phyloP scores from a whole-genome alignment of 1,140 invertebrate genomes.

The Drosophila lacteicornis region DNA sequence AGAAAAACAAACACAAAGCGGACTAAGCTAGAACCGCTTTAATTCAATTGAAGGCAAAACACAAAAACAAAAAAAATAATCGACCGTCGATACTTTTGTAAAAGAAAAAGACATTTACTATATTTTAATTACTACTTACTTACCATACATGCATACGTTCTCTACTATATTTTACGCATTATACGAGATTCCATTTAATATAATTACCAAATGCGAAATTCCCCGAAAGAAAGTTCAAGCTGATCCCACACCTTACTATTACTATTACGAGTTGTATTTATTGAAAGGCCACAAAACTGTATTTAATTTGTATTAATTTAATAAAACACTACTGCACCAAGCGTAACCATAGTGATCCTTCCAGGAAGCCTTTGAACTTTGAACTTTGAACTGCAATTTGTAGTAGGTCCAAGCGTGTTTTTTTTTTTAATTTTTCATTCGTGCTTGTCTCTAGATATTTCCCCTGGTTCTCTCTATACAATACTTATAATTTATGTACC shows the following conservation, averaged over 20 bases:
- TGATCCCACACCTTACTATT: constrained; percentile 17
- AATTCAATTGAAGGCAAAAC: constrained; percentile 54
- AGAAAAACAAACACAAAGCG: constrained; percentile 13
- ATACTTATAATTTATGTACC: constrained; percentile 19
- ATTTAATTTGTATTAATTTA: constrained; percentile 82
- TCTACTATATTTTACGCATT: constrained; percentile 30
- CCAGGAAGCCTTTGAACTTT: neutral
- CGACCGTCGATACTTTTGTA: constrained; percentile 36
- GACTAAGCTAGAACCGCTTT: constrained; percentile 11
- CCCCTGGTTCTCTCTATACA: constrained; percentile 3
- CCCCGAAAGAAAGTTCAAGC: neutral
- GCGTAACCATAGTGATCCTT: constrained; percentile 32
- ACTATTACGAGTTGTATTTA: constrained; percentile 60
- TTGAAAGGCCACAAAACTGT: constrained; percentile 75
- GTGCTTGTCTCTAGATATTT: constrained; percentile 3
- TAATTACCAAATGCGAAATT: constrained; percentile 17
- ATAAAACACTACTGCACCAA: constrained; percentile 64
- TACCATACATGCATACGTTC: constrained; percentile 12
- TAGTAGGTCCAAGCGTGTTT: constrained; percentile 9
- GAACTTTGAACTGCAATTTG: constrained; percentile 20
- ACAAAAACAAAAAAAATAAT: neutral
- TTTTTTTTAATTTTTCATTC: constrained; percentile 1
- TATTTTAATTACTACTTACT: constrained; percentile 52
- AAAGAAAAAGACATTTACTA: constrained; percentile 78
- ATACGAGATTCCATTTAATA: constrained; percentile 68